Evolutionary conservation across 2,888 invertebrate genomes (phyloP).

Genomic region (Drosophila phalerata): DNA sequence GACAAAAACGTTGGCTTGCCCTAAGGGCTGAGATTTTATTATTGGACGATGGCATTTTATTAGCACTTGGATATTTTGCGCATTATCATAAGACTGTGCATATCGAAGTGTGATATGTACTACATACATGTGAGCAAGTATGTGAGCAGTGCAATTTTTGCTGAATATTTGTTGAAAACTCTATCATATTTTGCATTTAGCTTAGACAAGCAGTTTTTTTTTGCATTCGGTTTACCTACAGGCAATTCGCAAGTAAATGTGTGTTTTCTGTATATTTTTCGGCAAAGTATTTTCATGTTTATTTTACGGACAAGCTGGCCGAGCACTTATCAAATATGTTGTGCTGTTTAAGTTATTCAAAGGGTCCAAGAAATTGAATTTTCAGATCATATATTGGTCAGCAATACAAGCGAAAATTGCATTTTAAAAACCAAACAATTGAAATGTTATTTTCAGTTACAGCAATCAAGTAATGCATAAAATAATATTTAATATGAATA

Average conservation of each 20-base stretch:
- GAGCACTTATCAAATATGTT: constrained; percentile 36
- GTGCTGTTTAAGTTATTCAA: constrained; percentile 40
- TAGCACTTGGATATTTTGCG: constrained; percentile 57
- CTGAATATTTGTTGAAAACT: constrained; percentile 46
- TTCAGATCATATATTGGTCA: constrained; percentile 4
- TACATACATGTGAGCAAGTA: constrained; percentile 12
- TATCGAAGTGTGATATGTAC: constrained; percentile 40
- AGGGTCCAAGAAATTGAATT: constrained; percentile 17
- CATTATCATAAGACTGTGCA: constrained; percentile 68
- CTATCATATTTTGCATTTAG: constrained; percentile 50
- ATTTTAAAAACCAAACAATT: constrained; percentile 11
- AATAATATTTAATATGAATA: neutral
- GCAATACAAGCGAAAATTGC: constrained; percentile 3
- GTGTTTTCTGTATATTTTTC: constrained; percentile 38
- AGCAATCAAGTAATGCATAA: constrained; percentile 17
- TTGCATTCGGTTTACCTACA: constrained; percentile 41
- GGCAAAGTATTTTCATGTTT: constrained; percentile 46
- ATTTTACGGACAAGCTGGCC: constrained; percentile 37
- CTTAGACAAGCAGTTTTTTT: constrained; percentile 30
- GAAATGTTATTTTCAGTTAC: constrained; percentile 12
- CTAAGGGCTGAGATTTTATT: constrained; percentile 39
- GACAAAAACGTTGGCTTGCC: constrained; percentile 24
- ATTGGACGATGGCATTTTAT: constrained; percentile 51
- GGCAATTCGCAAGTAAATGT: constrained; percentile 37
- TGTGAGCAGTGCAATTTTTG: constrained; percentile 37